Conservation (phyloP, 1,140 invertebrate species). For the Drosophila sproati region DNA sequence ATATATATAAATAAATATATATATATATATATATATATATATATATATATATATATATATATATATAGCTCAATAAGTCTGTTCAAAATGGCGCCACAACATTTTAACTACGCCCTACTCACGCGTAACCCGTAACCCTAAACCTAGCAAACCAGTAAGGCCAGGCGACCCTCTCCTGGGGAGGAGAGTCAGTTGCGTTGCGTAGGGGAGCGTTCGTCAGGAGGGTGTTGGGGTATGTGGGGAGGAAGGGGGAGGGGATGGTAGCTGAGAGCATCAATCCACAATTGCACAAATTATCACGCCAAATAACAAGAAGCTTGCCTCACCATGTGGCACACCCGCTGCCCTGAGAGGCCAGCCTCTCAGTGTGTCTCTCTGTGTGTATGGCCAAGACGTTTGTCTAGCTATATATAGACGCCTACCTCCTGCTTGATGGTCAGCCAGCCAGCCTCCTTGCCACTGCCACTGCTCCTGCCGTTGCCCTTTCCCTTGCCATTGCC, state of each 20-base stretch:
- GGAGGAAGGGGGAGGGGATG: neutral
- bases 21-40: slow-evolving; percentile 5
- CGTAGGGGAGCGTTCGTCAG: neutral
- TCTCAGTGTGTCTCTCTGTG: too few species aligned
- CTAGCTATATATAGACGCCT: slow-evolving; percentile 9
- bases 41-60: too few species aligned
- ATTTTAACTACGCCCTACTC: slow-evolving; percentile 48
- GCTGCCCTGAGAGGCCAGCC: slow-evolving; percentile 1
- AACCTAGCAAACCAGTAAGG: neutral
- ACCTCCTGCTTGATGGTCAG: slow-evolving; percentile 4
- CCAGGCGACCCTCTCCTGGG: neutral
- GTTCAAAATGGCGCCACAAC: slow-evolving; percentile 64
- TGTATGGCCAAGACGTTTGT: too few species aligned
- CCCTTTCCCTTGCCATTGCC: neutral
- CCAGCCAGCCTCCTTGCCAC: slow-evolving; percentile 5
- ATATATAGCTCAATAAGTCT: slow-evolving; percentile 7
- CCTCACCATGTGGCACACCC: slow-evolving; percentile 56
- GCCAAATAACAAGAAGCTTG: slow-evolving; percentile 77
- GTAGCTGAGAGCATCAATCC: slow-evolving; percentile 45
- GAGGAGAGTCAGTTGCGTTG: too few species aligned
- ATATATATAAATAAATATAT: too few species aligned
- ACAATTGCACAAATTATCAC: slow-evolving; percentile 83
- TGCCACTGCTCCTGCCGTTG: too few species aligned
- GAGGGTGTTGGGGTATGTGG: neutral
- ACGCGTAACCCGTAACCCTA: slow-evolving; percentile 26